Percentiles rank a stretch among this genome's conserved stretches.
Conservation (phyloP, 2,797 vertebrate species). For the Siniperca undulata region DNA sequence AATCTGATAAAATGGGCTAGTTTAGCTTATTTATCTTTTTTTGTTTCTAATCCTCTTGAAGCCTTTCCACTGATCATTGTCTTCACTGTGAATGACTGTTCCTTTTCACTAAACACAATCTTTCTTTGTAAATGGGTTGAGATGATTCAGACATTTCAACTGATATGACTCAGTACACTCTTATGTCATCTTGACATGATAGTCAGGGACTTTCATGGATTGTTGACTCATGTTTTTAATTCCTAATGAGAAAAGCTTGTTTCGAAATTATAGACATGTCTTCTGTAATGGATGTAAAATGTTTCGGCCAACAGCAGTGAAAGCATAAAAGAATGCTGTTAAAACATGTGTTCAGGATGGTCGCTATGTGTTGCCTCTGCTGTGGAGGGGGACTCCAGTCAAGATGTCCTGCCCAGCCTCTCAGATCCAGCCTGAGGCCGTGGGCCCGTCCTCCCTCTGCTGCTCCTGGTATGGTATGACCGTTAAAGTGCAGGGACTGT, state of each 20-base stretch:
- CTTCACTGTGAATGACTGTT: not conserved
- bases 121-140: not conserved
- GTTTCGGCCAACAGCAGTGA: not conserved
- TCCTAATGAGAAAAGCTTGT: not conserved
- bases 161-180: not conserved
- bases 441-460: conserved; percentile 59
- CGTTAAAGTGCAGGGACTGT: conserved; percentile 34
- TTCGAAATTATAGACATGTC: not conserved
- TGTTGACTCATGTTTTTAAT: conserved; percentile 17
- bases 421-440: not conserved
- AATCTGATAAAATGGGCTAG: not conserved
- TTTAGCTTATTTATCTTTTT: not conserved
- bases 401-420: conserved; percentile 71
- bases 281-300: not conserved
- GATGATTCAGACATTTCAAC: not conserved
- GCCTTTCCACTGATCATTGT: not conserved
- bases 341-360: conserved; percentile 54
- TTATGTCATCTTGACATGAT: not conserved
- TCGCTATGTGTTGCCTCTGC: conserved; percentile 69
- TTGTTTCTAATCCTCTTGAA: not conserved
- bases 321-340: not conserved
- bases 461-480: conserved; percentile 66
- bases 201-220: not conserved
- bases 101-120: not conserved
- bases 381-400: conserved; percentile 71